Evolutionary conservation across 2,888 invertebrate genomes (phyloP), one percentile per base, ranked within the genome.

Genomic region (Trimorus sp.): DNA sequence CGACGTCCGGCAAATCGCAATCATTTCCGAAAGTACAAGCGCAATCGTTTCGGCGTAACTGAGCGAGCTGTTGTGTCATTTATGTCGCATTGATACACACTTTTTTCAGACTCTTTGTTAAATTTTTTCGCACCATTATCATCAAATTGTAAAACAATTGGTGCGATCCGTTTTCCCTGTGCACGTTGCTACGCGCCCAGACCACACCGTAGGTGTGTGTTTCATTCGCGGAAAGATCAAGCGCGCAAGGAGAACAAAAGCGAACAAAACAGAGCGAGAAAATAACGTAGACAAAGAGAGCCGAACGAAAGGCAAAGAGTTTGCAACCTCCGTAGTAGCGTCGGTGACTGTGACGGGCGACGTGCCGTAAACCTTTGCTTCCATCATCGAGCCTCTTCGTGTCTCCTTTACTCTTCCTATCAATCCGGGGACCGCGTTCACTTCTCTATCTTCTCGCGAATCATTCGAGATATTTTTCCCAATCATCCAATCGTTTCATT

Each of bases 331-430:
- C 85, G 87, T 89, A 88, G 90, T 88, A 90, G 88, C 89, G 87
- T 89, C 88, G 88, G 89, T 89, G 89, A 89, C 89, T 90, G 89
- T 87, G 89, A 83, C 85, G 87, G 86, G 86, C 87, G 89, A 88
- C 88, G 89, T 88, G 89, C 90, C 90, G 89, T 90, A 90, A 90
- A 90, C 88, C 89, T 89, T 89, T 88, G 88, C 89, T 88, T 90
- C 89, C 90, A 89, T 90, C 88, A 88, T 83, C 84, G 86, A 89
- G 87, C 85, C 84, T 84, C 86, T 88, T 88, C 88, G 75, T 70
- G 76, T 78, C 70, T 75, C 73, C 79, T 58, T 79, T 58, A 15
- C 42, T 60, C 68, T 56, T 73, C 62, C 79, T 1, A 26, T 4
- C 4, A 4, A 26, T 1, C 26, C 1, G 26, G 1, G 26, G 26